Base-by-base conservation (phyloP, 2,888 invertebrate species). In the Notocelia uddmanniana region DNA sequence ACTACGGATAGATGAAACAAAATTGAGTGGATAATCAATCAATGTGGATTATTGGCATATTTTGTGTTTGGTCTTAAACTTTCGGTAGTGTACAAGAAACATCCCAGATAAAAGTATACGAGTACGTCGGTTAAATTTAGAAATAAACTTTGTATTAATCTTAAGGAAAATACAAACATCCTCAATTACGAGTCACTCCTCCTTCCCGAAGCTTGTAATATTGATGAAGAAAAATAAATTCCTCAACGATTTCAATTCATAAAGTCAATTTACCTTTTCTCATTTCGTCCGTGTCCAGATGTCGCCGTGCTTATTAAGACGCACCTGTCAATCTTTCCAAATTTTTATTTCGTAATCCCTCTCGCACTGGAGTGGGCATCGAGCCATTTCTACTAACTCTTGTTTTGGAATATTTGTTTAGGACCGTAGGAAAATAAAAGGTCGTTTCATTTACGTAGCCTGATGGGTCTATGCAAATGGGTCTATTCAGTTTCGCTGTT, bases 271-370 rank as follows among this genome's bases (percentile, higher is more conserved):
- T 86, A 92, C 88, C 89, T 92, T 93, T 91, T 90, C 90, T 91
- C 90, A 91, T 93, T 93, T 90, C 85, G 81, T 77, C 78, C 79
- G 76, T 78, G 77, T 83, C 83, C 93, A 93, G 89, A 90, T 92
- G 93, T 88, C 86, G 87, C 88, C 85, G 78, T 78, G 84, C 89
- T 93, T 93, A 93, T 93, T 93, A 93, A 91, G 92, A 90, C 92
- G 91, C 93, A 93, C 93, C 93, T 93, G 93, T 93, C 93, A 93
- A 93, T 93, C 93, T 92, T 87, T 80, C 78, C 83, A 83, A 78
- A 76, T 91, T 93, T 92, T 93, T 92, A 91, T 93, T 92, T 84
- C 83, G 74, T 81, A 85, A 84, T 83, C 85, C 86, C 88, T 86
- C 87, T 83, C 87, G 81, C 85, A 77, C 82, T 88, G 80, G 81